These are phyloP conservation scores for Pterostichus madidus DNA, from an alignment of 2,888 invertebrate species.

Conservation along the genomic window DNA sequence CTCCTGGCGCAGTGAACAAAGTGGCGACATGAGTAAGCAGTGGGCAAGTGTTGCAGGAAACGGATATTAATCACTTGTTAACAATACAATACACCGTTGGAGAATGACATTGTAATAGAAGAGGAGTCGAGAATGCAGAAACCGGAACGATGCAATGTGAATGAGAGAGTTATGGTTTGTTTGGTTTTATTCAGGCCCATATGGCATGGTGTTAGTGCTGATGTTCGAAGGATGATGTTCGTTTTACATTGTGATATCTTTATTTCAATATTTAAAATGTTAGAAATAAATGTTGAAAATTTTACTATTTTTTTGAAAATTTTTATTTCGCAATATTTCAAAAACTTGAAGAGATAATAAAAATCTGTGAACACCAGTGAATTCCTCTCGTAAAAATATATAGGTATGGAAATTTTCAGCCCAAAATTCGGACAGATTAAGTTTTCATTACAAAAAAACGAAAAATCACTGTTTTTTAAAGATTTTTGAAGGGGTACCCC, in stretches of 20 bases:
- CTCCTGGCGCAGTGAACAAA: constrained; percentile 2
- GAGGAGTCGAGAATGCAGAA: neutral
- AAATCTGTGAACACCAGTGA: too few relatives aligned
- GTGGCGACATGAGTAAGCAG: constrained; percentile 43
- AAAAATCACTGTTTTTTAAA: too few relatives aligned
- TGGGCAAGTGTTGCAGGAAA: constrained; percentile 64
- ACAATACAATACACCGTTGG: constrained; percentile 25
- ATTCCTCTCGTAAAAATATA: too few relatives aligned
- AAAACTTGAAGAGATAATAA: too few relatives aligned
- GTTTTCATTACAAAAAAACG: too few relatives aligned
- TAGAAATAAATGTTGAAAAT: too few relatives aligned
- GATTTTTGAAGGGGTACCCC: too few relatives aligned
- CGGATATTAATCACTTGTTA: constrained; percentile 58
- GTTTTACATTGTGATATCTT: constrained; percentile 2
- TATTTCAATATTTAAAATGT: neutral
- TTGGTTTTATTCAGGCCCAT: constrained; percentile 29
- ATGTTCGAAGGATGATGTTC: neutral
- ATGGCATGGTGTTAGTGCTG: neutral
- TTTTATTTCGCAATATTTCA: too few relatives aligned
- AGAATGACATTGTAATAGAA: constrained; percentile 4
- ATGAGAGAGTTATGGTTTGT: constrained; percentile 34
- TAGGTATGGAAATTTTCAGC: too few relatives aligned
- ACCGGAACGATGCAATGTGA: constrained; percentile 21
- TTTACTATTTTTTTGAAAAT: too few relatives aligned
- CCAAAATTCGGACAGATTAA: too few relatives aligned